Evolutionary conservation across 2,113 vertebrate species (phyloP), one percentile per base, ranked within the genome.

Genomic region (Cochlearius cochlearius): DNA sequence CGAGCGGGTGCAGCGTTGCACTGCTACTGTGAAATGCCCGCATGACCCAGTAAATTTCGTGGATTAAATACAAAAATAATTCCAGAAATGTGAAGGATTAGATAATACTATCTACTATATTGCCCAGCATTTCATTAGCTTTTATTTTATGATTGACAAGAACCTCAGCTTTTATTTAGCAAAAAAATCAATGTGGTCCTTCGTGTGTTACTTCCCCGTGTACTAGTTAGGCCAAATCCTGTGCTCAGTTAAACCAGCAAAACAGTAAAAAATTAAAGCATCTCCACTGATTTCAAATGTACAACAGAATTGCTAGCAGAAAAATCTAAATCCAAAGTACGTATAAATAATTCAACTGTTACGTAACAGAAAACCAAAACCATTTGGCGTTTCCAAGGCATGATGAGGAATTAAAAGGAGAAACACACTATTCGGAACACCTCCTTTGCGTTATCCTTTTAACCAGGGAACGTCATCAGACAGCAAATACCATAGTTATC

Each of bases 261-360:
- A 78, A n/a, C 3, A 39, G 14, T 39, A 56, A 88, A 72, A 84
- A 73, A 52, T 52, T 25, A 38, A 25, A 94, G 45, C 26, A 67
- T 29, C 20, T 62, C 47, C 50, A 34, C 73, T 69, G 29, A 73
- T 66, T 95, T 83, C 50, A 74, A 80, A 62, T 43, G 32, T 62
- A 53, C 36, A 86, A 64, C 21, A 74, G 32, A 82, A 86, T 25
- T 83, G 67, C 71, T 68, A 72, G 15, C 15, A 86, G 49, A 59
- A 83, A 91, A 76, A 43, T 45, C 15, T 41, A 90, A 90, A 86
- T 85, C 45, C 58, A 66, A 89, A 47, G 68, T 62, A 71, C 39
- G 39, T 22, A 77, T 32, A 69, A 66, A 79, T 72, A 90, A 80
- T n/a, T 62, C 39, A 81, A 77, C 11, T 67, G 20, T 83, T 92